Percentiles rank a stretch among this genome's conserved stretches.
phyloP scores from a whole-genome alignment of 2,113 vertebrate species.

The Crotalus helleri region DNA sequence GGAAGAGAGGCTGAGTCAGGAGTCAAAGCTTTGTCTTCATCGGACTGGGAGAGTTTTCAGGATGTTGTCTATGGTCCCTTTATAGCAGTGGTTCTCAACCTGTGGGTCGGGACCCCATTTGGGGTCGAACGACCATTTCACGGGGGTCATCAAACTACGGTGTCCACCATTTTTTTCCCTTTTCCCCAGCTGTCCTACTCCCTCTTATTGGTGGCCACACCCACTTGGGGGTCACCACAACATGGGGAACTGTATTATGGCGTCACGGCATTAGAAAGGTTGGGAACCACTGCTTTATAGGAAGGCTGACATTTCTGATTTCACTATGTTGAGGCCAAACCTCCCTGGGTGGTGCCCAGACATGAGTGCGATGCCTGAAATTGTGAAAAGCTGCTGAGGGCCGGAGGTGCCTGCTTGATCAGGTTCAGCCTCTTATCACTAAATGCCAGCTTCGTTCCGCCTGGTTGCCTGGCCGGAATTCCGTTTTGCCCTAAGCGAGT shows the following conservation, averaged over 20 bases:
- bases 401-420: neutral
- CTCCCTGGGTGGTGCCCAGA: neutral
- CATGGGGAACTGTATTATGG: too few relatives aligned
- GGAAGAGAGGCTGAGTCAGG: neutral
- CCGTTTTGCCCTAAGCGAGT: neutral
- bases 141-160: too few relatives aligned
- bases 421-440: neutral
- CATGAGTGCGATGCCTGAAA: neutral
- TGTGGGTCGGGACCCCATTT: too few relatives aligned
- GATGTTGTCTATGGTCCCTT: neutral
- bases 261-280: too few relatives aligned
- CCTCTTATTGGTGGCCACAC: too few relatives aligned
- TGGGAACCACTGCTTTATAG: neutral
- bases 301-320: neutral
- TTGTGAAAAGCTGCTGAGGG: neutral
- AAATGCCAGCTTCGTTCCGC: too few relatives aligned
- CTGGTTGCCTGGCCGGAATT: neutral
- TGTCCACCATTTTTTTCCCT: too few relatives aligned
- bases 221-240: too few relatives aligned
- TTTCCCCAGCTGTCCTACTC: too few relatives aligned
- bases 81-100: neutral
- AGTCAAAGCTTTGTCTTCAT: neutral
- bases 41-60: neutral
- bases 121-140: too few relatives aligned
- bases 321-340: neutral